Base-by-base conservation (phyloP, 64 coral and sea anemone species). In the Cladopsammia gracilis region DNA sequence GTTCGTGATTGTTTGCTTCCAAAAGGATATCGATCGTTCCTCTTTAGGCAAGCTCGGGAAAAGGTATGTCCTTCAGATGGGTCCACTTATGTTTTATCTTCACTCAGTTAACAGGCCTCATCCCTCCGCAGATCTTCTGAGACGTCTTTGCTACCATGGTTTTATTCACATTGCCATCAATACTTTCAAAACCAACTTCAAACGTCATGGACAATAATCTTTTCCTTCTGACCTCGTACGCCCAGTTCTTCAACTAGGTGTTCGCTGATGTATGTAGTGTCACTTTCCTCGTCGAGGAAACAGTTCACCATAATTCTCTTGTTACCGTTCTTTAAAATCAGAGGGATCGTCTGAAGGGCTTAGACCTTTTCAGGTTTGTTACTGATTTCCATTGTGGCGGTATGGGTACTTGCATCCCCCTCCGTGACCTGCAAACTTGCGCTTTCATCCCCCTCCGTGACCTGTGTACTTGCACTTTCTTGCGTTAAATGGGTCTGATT, bases 311-410 rank as follows among this genome's bases (percentile, higher is more conserved):
- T n/a, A n/a, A n/a, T n/a, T n/a, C n/a, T n/a, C n/a, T n/a, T n/a
- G n/a, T n/a, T n/a, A n/a, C 25, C 81, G 15, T 65, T 65, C 81
- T 85, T 62, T 12, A 85, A 10, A 56, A 92, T 48, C 16, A 75
- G 66, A 18, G 89, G 89, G 19, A 92, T 54, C 43, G 90, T 85
- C 61, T 58, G 78, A 5, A 91, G 77, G 24, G 89, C 89, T n/a
- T 68, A 70, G 42, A 16, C 20, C 2, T 4, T 62, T 14, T 76
- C 56, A 53, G 58, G 71, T 60, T 71, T 54, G 26, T 10, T 62
- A 3, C 5, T 19, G 10, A 54, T 89, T 76, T 89, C 22, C 52
- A 89, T 1, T 25, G 20, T 89, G 42, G 68, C 53, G 12, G 22
- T 25, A 43, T 59, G 53, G 13, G 56, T 47, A 24, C 14, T 58